Conservation (phyloP, 2,113 vertebrate species). For the Euleptes europaea region DNA sequence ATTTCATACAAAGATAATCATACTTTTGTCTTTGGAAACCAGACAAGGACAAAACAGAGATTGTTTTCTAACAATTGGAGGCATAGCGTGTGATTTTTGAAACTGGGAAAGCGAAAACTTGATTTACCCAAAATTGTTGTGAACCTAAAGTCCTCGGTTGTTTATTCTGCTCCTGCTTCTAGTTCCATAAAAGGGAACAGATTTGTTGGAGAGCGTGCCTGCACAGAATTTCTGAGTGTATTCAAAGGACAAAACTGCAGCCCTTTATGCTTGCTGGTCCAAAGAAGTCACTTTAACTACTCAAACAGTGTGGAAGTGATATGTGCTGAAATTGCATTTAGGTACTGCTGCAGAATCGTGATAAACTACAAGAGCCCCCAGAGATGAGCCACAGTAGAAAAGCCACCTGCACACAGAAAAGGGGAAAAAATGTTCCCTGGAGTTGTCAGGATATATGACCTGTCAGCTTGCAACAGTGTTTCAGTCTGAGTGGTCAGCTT, state of each 20-base stretch:
- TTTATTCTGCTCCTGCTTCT: slow-evolving; percentile 6
- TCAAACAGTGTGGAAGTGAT: slow-evolving; percentile 8
- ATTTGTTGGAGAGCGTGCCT: slow-evolving; percentile 7
- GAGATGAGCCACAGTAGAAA: slow-evolving; percentile 8
- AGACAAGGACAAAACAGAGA: slow-evolving; percentile 16
- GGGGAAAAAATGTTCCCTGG: neutral
- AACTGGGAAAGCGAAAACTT: slow-evolving; percentile 6
- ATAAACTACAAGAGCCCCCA: neutral
- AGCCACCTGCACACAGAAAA: rapidly evolving
- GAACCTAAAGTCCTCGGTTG: neutral
- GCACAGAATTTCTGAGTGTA: slow-evolving; percentile 2
- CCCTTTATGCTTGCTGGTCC: neutral
- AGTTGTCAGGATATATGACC: slow-evolving; percentile 11
- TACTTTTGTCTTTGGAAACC: slow-evolving; percentile 24
- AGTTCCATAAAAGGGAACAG: slow-evolving; percentile 12
- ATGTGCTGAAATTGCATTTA: slow-evolving; percentile 32
- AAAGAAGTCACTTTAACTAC: slow-evolving; percentile 17
- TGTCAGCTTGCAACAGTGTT: neutral
- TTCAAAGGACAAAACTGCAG: slow-evolving; percentile 10
- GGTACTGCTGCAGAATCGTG: slow-evolving; percentile 26
- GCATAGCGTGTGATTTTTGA: slow-evolving; percentile 3
- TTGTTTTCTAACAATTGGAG: slow-evolving; percentile 16
- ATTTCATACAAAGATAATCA: slow-evolving; percentile 12
- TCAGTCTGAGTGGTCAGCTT: slow-evolving; percentile 19
- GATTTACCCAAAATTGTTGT: slow-evolving; percentile 1